These are phyloP conservation scores for Tetramorium simillimum DNA, from an alignment of 1,140 invertebrate species.

Conservation along the genomic window DNA sequence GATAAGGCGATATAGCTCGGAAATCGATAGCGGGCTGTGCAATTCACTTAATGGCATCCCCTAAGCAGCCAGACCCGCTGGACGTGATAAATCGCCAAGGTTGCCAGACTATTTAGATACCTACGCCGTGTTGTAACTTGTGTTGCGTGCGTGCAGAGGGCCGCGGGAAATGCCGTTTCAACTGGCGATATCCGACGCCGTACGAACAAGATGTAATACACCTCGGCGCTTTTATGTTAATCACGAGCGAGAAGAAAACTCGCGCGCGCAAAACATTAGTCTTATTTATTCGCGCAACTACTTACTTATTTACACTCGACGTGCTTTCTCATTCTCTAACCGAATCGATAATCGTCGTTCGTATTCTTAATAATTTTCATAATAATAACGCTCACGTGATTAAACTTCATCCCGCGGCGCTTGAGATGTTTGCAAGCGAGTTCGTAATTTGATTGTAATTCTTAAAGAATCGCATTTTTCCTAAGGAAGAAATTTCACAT, in stretches of 20 bases:
- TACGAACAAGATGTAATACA: background rate
- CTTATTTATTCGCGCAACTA: too few species aligned
- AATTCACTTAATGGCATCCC: slow-evolving; percentile 73
- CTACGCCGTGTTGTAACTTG: background rate
- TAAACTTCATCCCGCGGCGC: too few species aligned
- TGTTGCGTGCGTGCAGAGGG: background rate
- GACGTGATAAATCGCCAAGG: slow-evolving; percentile 70
- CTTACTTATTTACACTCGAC: background rate
- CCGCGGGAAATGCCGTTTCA: slow-evolving; percentile 25
- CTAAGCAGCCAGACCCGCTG: slow-evolving; percentile 64
- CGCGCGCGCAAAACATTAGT: background rate
- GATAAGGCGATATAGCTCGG: slow-evolving; percentile 30
- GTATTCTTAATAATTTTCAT: background rate
- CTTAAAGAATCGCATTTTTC: background rate
- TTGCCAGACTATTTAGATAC: slow-evolving; percentile 68
- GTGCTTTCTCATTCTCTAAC: background rate
- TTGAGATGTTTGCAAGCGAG: too few species aligned
- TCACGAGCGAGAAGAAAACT: slow-evolving; percentile 12
- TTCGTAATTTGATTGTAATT: too few species aligned
- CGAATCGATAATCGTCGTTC: background rate
- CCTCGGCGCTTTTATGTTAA: slow-evolving; percentile 20
- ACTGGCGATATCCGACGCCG: slow-evolving; percentile 1
- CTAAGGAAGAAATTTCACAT: background rate
- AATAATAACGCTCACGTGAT: background rate
- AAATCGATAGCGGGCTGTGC: slow-evolving; percentile 70